Evolutionary conservation across 1,140 invertebrate genomes (phyloP).

Genomic region (Cardiocondyla obscurior): DNA sequence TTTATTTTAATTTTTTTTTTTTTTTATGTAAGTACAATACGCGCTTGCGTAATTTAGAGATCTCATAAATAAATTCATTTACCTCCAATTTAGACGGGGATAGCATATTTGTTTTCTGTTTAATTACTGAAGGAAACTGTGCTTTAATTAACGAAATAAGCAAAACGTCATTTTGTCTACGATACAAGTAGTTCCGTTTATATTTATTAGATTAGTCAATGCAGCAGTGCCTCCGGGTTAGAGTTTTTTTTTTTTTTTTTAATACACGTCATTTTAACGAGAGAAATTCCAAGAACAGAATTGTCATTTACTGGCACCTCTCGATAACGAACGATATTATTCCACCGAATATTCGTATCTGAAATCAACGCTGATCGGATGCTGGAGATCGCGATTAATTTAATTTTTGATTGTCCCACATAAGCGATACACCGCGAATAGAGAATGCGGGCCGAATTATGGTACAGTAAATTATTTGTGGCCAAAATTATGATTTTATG

Average conservation of each 20-base stretch:
- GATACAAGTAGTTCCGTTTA: too few relatives aligned
- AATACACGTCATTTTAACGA: conserved; percentile 18
- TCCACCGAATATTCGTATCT: conserved; percentile 18
- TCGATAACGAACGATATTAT: conserved; percentile 27
- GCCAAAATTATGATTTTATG: neutral
- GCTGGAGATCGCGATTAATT: conserved; percentile 36
- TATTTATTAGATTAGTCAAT: too few relatives aligned
- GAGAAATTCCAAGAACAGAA: neutral
- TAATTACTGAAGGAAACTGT: conserved; percentile 1
- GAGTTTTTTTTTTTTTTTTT: neutral
- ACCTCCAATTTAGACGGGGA: neutral
- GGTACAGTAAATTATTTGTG: neutral
- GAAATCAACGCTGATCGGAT: conserved; percentile 14
- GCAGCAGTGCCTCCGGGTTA: neutral
- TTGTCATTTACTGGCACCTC: neutral
- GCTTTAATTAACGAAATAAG: conserved; percentile 14
- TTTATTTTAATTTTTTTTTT: too few relatives aligned
- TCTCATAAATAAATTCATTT: neutral
- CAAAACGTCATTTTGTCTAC: too few relatives aligned
- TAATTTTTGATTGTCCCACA: conserved; percentile 45
- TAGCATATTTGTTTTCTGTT: neutral
- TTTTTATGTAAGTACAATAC: neutral
- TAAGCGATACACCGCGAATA: neutral
- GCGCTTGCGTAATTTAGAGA: neutral
- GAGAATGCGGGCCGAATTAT: conserved; percentile 13